Base-by-base conservation (phyloP, 2,888 invertebrate species). In the Cosmopolites sordidus region DNA sequence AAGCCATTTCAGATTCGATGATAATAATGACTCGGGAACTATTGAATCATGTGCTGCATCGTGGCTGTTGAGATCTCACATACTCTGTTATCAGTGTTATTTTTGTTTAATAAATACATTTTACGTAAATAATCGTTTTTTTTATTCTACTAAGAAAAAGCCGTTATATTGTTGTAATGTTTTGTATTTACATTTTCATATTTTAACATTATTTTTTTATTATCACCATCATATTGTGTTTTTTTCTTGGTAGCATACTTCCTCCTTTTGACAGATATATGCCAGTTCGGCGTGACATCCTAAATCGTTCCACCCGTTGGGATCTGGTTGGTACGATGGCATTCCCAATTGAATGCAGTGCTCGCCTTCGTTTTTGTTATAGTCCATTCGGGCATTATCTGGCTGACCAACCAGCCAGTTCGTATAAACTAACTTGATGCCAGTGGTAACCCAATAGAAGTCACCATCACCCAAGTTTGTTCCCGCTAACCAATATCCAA, bases 351-450 rank as follows among this genome's bases (percentile, higher is more conserved):
- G 53, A 15, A 61, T 46, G 41, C 61, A 61, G 38, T 56, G 39
- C 33, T 58, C 58, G 1, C 43, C 48, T 40, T 43, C 33, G 14
- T 33, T 11, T 4, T 18, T 16, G 14, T 48, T 56, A 18, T 45
- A 44, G 16, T 33, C 42, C 5, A 18, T 17, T 46, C 38, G 43
- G 12, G 49, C 12, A 33, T 54, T 47, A 29, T 60, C 60, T 15
- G 61, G 61, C 41, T 60, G 54, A n/a, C 41, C 40, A 16, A 39
- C 11, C 11, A 47, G n/a, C 60, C 60, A 60, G 11, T 60, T 58
- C 1, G 51, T 52, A 45, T 59, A 61, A 8, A 45, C 40, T 1
- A 58, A n/a, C 11, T 15, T n/a, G 22, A 29, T 44, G 1, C 54
- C 57, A 8, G 51, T 53, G 2, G 60, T 52, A 16, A 57, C 42